Conservation (phyloP, 2,113 vertebrate species). For the Zootoca vivipara region DNA sequence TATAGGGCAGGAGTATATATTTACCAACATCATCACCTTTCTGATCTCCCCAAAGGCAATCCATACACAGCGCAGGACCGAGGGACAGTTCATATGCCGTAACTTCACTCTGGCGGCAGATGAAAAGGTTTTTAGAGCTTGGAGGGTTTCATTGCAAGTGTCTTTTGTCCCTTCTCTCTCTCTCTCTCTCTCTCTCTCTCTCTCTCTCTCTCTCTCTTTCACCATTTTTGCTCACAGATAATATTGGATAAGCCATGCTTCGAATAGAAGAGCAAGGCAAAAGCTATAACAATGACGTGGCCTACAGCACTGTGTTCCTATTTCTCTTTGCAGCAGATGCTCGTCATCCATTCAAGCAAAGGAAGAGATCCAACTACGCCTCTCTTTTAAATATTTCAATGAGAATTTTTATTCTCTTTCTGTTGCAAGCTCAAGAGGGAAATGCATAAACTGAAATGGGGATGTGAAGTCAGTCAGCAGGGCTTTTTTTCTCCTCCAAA, state of each 20-base stretch:
- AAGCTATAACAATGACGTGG: neutral
- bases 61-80: neutral
- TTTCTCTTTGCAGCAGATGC: neutral
- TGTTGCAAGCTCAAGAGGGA: neutral
- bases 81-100: neutral
- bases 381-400: constrained; percentile 9
- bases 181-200: neutral
- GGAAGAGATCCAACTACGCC: neutral
- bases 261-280: neutral
- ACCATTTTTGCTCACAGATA: neutral
- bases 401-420: neutral
- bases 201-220: neutral
- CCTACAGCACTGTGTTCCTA: neutral
- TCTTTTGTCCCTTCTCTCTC: neutral
- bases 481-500: neutral
- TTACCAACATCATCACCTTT: neutral
- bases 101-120: neutral
- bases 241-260: neutral
- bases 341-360: neutral
- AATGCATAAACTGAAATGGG: neutral
- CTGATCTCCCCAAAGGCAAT: neutral
- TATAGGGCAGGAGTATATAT: neutral
- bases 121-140: neutral
- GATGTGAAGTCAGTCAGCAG: neutral
- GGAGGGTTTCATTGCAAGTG: neutral